These are phyloP conservation scores for Epinephelus awoara DNA, from an alignment of 2,797 vertebrate species.

Conservation along the genomic window DNA sequence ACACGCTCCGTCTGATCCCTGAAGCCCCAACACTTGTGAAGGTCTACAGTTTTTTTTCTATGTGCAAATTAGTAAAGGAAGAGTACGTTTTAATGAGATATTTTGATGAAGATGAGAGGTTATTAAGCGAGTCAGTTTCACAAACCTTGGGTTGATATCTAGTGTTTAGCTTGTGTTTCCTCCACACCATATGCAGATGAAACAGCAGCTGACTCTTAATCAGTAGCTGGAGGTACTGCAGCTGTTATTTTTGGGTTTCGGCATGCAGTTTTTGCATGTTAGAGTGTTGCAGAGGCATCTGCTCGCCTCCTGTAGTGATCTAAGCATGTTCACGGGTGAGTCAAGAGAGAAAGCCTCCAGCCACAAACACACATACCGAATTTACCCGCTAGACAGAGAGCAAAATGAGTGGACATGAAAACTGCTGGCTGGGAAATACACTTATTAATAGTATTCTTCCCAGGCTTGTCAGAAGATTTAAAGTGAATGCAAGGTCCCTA, in stretches of 20 bases:
- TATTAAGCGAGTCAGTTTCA: not conserved
- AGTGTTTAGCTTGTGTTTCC: constrained; percentile 11
- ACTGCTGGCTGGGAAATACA: constrained; percentile 40
- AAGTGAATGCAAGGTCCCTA: constrained; percentile 23
- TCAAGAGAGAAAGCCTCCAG: constrained; percentile 48
- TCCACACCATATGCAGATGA: constrained; percentile 26
- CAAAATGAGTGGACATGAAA: constrained; percentile 47
- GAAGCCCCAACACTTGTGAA: not conserved
- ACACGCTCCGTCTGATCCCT: constrained; percentile 1
- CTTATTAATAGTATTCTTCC: constrained; percentile 42
- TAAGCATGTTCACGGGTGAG: constrained; percentile 32
- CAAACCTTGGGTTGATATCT: constrained; percentile 1
- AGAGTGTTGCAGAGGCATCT: constrained; percentile 52
- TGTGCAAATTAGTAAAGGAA: not conserved
- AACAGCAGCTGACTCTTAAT: constrained; percentile 57
- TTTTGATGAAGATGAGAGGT: not conserved
- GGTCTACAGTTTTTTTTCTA: not conserved
- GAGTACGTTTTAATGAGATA: not conserved
- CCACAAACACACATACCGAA: constrained; percentile 33
- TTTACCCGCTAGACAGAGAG: constrained; percentile 29
- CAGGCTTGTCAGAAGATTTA: constrained; percentile 38
- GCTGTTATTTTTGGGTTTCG: constrained; percentile 68
- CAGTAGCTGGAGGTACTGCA: constrained; percentile 63
- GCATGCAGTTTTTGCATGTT: constrained; percentile 38
- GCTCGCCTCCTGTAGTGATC: constrained; percentile 46